A percentile compares a stretch with the other conserved stretches of the same genome.
Conservation (phyloP, 2,113 vertebrate species). For the Chaetorhynchus papuensis region DNA sequence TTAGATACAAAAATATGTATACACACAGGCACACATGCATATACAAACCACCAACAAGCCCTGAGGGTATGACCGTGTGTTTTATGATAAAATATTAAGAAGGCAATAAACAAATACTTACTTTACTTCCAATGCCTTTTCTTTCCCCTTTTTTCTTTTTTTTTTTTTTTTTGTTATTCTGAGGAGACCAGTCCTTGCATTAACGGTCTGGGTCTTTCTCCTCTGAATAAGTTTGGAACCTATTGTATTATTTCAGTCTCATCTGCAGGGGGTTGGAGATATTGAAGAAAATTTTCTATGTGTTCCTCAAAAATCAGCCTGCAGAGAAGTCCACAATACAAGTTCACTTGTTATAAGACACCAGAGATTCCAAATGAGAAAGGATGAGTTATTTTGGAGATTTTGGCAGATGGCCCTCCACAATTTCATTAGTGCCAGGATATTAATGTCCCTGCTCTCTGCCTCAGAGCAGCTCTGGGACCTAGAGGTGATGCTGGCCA, state of each 20-base stretch:
- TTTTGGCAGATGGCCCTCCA: background rate
- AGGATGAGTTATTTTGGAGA: background rate
- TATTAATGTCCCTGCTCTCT: rapidly evolving
- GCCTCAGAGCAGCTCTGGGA: background rate
- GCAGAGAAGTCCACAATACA: background rate
- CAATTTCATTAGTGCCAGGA: background rate
- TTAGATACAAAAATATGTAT: slow-evolving; percentile 9
- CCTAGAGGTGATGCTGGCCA: background rate
- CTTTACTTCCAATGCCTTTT: background rate
- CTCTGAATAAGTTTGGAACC: background rate
- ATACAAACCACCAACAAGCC: slow-evolving; percentile 15
- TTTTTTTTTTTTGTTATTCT: background rate
- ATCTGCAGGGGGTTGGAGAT: background rate
- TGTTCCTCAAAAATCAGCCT: background rate
- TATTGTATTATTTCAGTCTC: background rate
- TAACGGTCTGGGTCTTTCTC: background rate
- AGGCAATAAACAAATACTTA: background rate
- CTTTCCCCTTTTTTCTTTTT: rapidly evolving
- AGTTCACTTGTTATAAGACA: background rate
- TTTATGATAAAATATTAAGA: slow-evolving; percentile 15
- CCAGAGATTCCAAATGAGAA: background rate
- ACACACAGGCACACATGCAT: background rate
- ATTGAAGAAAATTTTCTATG: background rate
- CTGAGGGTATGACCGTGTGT: background rate
- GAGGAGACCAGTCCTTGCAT: background rate